Evolutionary conservation across 2,888 invertebrate species (phyloP).

Genomic region (Buathra laborator): DNA sequence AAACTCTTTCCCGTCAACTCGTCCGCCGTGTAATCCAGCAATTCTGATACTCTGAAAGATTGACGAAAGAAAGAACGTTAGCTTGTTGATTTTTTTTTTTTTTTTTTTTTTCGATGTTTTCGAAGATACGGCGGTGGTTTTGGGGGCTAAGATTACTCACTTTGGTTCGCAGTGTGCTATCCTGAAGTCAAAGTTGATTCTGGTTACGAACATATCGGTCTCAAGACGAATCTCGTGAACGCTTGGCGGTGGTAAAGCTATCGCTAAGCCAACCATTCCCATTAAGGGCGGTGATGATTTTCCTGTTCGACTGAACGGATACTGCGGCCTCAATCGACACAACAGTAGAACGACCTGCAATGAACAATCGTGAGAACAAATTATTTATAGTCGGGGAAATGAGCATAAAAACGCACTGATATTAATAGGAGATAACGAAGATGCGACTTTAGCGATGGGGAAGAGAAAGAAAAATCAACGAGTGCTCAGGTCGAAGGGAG

Average conservation of each 20-base stretch:
- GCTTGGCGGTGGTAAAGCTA: conserved; percentile 98
- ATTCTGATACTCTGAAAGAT: conserved; percentile 92
- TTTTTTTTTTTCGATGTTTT: background rate
- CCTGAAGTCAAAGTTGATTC: conserved; percentile 97
- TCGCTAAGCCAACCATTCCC: conserved; percentile 98
- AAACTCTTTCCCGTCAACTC: conserved; percentile 97
- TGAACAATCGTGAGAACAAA: conserved; percentile 27
- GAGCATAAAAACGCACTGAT: conserved; percentile 35
- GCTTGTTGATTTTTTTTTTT: background rate
- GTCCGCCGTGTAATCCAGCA: conserved; percentile 96
- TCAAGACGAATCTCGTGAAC: conserved; percentile 98
- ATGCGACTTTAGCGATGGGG: conserved; percentile 49
- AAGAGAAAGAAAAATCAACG: conserved; percentile 53
- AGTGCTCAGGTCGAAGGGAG: conserved; percentile 23
- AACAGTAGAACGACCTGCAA: conserved; percentile 96
- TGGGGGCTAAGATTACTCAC: conserved; percentile 86
- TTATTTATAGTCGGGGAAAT: conserved; percentile 34
- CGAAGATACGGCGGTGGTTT: background rate
- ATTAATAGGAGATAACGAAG: conserved; percentile 65
- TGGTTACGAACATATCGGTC: conserved; percentile 98
- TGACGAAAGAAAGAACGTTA: conserved; percentile 56
- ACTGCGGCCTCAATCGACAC: conserved; percentile 96
- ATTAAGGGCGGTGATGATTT: conserved; percentile 94
- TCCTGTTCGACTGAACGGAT: conserved; percentile 95
- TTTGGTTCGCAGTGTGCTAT: conserved; percentile 99